phyloP scores from a whole-genome alignment of 1,140 invertebrate species.

The Lepidurus arcticus region DNA sequence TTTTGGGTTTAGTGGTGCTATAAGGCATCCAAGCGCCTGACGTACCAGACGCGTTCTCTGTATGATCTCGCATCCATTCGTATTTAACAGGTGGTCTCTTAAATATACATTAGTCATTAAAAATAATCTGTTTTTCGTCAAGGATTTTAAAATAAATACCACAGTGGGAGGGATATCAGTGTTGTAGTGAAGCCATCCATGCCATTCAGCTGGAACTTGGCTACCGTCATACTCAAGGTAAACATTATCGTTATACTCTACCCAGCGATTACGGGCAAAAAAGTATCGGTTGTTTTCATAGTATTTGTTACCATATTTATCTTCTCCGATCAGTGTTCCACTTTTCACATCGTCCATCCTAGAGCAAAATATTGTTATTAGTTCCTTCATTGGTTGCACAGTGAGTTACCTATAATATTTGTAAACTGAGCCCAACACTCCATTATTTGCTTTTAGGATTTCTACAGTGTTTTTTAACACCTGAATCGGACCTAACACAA shows the following conservation, averaged over 20 bases:
- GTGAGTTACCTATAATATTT: background rate
- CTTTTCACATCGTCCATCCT: slow-evolving; percentile 82
- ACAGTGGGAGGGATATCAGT: slow-evolving; percentile 65
- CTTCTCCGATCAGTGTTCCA: slow-evolving; percentile 81
- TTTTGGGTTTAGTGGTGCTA: slow-evolving; percentile 74
- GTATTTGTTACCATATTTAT: slow-evolving; percentile 95
- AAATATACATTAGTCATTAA: background rate
- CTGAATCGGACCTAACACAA: background rate
- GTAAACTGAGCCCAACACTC: background rate
- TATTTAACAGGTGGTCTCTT: slow-evolving; percentile 49
- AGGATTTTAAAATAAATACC: slow-evolving; percentile 24
- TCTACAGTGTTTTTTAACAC: background rate
- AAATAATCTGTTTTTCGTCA: background rate
- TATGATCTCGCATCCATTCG: slow-evolving; percentile 79
- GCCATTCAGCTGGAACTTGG: slow-evolving; percentile 89
- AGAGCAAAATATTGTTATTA: slow-evolving; percentile 39
- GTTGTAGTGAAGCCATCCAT: slow-evolving; percentile 77
- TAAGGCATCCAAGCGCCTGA: slow-evolving; percentile 72
- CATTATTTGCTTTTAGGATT: background rate
- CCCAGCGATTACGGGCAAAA: slow-evolving; percentile 86
- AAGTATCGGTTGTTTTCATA: slow-evolving; percentile 88
- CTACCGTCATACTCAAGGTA: slow-evolving; percentile 87
- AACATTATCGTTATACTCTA: slow-evolving; percentile 71
- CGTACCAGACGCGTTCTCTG: slow-evolving; percentile 69
- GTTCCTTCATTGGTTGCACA: background rate